Conservation (phyloP, 2,797 vertebrate genomes). For the Catharus ustulatus region DNA sequence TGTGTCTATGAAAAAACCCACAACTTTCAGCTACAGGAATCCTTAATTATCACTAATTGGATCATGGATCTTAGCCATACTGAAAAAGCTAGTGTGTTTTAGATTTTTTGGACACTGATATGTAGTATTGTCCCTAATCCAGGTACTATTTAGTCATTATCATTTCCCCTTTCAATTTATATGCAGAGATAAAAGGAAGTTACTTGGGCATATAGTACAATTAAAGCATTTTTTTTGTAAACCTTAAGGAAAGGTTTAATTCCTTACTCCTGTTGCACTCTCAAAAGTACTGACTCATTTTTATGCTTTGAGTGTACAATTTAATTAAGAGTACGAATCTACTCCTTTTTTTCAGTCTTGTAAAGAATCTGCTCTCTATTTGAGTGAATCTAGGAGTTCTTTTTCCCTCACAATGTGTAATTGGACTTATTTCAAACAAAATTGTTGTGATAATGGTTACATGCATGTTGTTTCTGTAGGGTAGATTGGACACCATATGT, state of each 20-base stretch:
- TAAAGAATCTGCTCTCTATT: neutral
- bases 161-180: neutral
- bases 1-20: neutral
- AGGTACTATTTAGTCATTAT: neutral
- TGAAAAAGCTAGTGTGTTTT: neutral
- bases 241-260: neutral
- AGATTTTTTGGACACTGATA: neutral
- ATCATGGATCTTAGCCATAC: neutral
- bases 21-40: neutral
- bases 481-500: neutral
- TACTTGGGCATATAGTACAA: neutral
- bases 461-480: neutral
- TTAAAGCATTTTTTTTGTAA: neutral
- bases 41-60: neutral
- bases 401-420: neutral
- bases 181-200: neutral
- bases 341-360: neutral
- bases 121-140: neutral
- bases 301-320: neutral
- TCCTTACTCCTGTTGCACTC: fast-evolving
- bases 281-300: neutral
- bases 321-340: neutral
- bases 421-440: neutral
- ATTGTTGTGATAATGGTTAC: neutral
- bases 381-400: neutral